Base-by-base conservation (phyloP, 1,140 invertebrate genomes). In the Hestina assimilis region DNA sequence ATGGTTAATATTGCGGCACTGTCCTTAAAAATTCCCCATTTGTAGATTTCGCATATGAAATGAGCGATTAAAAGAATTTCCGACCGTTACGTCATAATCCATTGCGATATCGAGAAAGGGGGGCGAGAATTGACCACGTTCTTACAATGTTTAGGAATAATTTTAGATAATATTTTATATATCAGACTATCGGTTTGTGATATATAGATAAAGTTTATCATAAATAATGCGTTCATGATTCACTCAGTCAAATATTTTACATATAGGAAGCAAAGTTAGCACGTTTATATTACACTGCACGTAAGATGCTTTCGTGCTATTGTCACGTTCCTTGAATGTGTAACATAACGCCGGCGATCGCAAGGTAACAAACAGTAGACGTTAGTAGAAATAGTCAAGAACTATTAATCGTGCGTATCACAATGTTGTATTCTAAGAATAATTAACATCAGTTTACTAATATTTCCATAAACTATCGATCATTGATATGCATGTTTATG, bases 311-410 rank as follows among this genome's bases (percentile, higher is more conserved):
- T 63, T 75, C 63, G 55, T 59, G 64, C 58, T 73, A 74, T 70
- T 72, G 74, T 77, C 79, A 83, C 79, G 79, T 83, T 75, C 69
- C 41, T 46, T 21, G 69, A 72, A 79, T 64, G 40, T 66, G 68
- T 59, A 56, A 57, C 57, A 65, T 66, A 66, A 61, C 60, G 64
- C 59, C 26, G 45, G 17, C 43, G 12, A 48, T 28, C 52, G 46
- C 51, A 31, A 35, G 35, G 56, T n/a, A n/a, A n/a, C n/a, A 56
- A 64, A 66, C 52, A 55, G 51, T 59, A 69, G 50, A 60, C 42
- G 45, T 48, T 59, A 56, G 60, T 63, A 66, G 33, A 28, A 57
- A 57, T 57, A 57, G 31, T 29, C 26, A 19, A 48, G 26, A 31
- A 46, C 53, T 55, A 55, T 47, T 47, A 24, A 38, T 47, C 19